Evolutionary conservation across 1,140 invertebrate genomes (phyloP).

Genomic region (Drosophila micromelanica): DNA sequence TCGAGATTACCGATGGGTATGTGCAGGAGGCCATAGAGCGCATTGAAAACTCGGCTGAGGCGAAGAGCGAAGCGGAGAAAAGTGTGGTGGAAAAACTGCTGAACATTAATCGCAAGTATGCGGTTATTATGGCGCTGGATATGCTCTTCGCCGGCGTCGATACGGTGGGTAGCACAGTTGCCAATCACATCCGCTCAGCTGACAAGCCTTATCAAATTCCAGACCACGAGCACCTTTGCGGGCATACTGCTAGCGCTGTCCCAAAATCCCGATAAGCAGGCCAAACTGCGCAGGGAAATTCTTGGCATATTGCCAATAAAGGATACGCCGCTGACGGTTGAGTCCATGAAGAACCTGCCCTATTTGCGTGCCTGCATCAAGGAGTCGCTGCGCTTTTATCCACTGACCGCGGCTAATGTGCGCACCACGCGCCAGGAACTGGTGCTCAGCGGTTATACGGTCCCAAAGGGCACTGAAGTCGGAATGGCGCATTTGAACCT

Average conservation of each 20-base stretch:
- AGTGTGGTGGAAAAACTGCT: conserved; percentile 87
- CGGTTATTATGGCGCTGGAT: conserved; percentile 88
- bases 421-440: conserved; percentile 85
- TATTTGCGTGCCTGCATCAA: conserved; percentile 88
- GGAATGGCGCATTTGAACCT: conserved; percentile 84
- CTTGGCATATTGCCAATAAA: conserved; percentile 84
- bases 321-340: conserved; percentile 84
- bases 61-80: conserved; percentile 52
- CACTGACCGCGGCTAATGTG: conserved; percentile 85
- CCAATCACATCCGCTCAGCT: neutral
- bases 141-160: conserved; percentile 91
- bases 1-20: conserved; percentile 10
- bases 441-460: conserved; percentile 85
- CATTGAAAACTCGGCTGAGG: conserved; percentile 48
- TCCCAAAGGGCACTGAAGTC: conserved; percentile 86
- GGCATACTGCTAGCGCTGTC: conserved; percentile 85
- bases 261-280: conserved; percentile 89
- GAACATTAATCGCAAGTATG: conserved; percentile 86
- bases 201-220: neutral
- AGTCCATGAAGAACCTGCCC: conserved; percentile 85
- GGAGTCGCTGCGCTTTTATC: conserved; percentile 86
- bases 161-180: conserved; percentile 85
- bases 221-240: conserved; percentile 52
- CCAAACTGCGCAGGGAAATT: conserved; percentile 89
- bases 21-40: conserved; percentile 59